Evolutionary conservation across 2,797 vertebrate genomes (phyloP).

Genomic region (Channa striata): DNA sequence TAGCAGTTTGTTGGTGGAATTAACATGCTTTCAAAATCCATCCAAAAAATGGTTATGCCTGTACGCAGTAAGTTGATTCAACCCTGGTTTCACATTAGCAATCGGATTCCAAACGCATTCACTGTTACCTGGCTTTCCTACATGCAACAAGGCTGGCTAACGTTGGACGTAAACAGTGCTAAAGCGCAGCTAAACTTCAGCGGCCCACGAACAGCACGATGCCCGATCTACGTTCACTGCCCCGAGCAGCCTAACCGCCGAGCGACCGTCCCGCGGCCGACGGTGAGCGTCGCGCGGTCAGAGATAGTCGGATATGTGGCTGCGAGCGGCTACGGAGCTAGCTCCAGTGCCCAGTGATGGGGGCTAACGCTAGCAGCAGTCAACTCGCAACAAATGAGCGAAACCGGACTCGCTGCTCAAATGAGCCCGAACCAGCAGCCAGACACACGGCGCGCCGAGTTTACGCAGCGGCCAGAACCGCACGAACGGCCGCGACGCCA

Average conservation of each 20-base stretch:
- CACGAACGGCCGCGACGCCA: background rate
- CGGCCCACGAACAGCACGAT: slow-evolving; percentile 49
- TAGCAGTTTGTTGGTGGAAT: background rate
- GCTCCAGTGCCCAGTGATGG: slow-evolving; percentile 63
- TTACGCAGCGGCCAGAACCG: background rate
- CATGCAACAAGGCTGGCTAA: slow-evolving; percentile 64
- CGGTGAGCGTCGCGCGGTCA: slow-evolving; percentile 1
- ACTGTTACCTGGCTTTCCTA: slow-evolving; percentile 12
- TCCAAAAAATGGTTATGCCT: background rate
- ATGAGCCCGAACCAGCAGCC: slow-evolving; percentile 38
- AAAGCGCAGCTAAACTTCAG: slow-evolving; percentile 33
- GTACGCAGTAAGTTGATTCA: background rate
- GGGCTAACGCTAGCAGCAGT: slow-evolving; percentile 75
- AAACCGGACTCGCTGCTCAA: slow-evolving; percentile 50
- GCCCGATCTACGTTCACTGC: slow-evolving; percentile 20
- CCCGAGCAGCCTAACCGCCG: background rate
- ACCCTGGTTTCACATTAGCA: background rate
- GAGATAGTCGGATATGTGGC: slow-evolving; percentile 52
- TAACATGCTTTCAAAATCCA: background rate
- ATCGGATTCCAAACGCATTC: background rate
- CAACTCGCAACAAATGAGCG: slow-evolving; percentile 77
- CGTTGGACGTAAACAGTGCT: slow-evolving; percentile 62
- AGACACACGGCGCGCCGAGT: background rate
- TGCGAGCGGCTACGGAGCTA: slow-evolving; percentile 62
- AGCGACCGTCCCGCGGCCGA: background rate